Conservation (phyloP, 2,888 invertebrate species). For the Eupithecia pulchellata region DNA sequence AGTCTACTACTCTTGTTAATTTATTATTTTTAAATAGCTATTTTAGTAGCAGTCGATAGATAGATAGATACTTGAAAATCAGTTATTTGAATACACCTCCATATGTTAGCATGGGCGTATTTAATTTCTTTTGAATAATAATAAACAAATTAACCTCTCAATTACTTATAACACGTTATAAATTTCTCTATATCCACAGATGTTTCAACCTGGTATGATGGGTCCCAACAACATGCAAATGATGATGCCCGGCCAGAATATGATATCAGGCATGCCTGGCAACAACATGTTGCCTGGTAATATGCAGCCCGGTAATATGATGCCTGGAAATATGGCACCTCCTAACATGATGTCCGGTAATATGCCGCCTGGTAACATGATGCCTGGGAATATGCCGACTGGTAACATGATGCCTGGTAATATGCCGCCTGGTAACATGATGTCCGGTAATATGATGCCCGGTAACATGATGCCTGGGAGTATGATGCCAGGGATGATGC, state of each 20-base stretch:
- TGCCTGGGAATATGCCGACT: conserved; percentile 18
- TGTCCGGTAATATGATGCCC: conserved; percentile 33
- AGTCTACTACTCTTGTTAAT: too few relatives aligned
- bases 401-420: conserved; percentile 15
- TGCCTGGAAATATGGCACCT: conserved; percentile 43
- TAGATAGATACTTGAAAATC: too few relatives aligned
- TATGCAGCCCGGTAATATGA: conserved; percentile 39
- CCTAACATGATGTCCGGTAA: conserved; percentile 30
- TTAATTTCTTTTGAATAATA: not conserved
- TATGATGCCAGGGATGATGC: conserved; percentile 51
- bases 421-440: conserved; percentile 30
- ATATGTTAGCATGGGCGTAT: not conserved
- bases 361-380: conserved; percentile 40
- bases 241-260: conserved; percentile 47
- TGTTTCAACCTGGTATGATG: conserved; percentile 73
- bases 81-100: not conserved
- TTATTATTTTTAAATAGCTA: too few relatives aligned
- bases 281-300: conserved; percentile 47
- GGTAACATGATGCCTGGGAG: conserved; percentile 35
- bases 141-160: not conserved
- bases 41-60: too few relatives aligned
- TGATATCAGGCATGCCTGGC: conserved; percentile 39
- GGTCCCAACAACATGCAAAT: conserved; percentile 47
- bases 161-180: not conserved
- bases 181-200: conserved; percentile 50